Evolutionary conservation across 2,113 vertebrate genomes (phyloP).

Genomic region (Pungitius pungitius): DNA sequence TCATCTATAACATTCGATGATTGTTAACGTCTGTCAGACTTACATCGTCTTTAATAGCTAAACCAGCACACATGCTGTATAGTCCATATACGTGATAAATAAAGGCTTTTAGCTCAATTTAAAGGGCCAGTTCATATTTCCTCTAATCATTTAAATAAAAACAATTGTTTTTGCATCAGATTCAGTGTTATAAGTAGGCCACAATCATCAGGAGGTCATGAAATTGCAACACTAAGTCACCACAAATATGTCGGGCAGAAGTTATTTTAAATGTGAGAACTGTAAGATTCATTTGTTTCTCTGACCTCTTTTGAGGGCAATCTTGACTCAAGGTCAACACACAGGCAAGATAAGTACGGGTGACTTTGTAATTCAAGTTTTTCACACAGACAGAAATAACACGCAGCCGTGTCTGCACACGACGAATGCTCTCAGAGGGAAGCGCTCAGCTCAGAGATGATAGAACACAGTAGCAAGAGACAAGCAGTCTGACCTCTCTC

Average conservation of each 20-base stretch:
- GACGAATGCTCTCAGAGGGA: not conserved
- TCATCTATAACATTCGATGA: not conserved
- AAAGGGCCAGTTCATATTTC: not conserved
- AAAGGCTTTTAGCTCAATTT: not conserved
- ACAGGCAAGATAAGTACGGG: not conserved
- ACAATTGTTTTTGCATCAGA: not conserved
- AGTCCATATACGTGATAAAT: not conserved
- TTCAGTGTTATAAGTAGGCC: not conserved
- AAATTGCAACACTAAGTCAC: not conserved
- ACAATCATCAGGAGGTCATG: not conserved
- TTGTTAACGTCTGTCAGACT: not conserved
- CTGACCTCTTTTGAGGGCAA: not conserved
- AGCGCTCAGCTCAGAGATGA: conserved; percentile 9
- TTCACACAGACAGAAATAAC: not conserved
- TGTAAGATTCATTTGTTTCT: not conserved
- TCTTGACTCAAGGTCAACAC: not conserved
- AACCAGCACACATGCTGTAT: not conserved
- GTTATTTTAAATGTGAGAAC: not conserved
- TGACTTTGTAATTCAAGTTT: not conserved
- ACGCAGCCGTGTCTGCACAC: not conserved
- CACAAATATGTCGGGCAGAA: conserved; percentile 13
- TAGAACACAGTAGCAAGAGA: conserved; percentile 59
- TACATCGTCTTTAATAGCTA: not conserved
- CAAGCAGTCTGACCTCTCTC: conserved; percentile 59
- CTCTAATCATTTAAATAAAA: not conserved